These are phyloP conservation scores for Nyleta sp. DNA, from an alignment of 2,888 invertebrate genomes.

Conservation along the genomic window DNA sequence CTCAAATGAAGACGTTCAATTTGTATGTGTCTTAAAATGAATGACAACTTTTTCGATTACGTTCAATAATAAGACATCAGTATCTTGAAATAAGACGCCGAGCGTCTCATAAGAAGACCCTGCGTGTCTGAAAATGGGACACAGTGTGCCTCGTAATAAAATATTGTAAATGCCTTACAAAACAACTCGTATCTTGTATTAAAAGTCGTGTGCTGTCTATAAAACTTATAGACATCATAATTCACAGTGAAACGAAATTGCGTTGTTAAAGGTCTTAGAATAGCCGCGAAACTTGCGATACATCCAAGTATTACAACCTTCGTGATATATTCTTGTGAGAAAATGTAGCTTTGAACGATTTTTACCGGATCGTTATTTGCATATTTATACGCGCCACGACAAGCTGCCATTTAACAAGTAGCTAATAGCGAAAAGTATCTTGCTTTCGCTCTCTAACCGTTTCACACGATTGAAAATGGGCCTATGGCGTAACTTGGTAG, in stretches of 20 bases:
- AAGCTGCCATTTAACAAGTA: conserved; percentile 61
- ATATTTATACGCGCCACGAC: conserved; percentile 52
- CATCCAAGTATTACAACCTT: neutral
- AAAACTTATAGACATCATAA: no score
- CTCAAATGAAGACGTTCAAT: no score
- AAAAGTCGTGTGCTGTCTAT: no score
- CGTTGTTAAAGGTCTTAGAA: conserved; percentile 20
- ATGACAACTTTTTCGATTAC: no score
- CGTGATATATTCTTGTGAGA: conserved; percentile 47
- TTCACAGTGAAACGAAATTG: neutral
- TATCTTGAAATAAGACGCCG: no score
- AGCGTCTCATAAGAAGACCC: no score
- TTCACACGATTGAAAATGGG: conserved; percentile 60
- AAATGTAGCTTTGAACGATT: conserved; percentile 31
- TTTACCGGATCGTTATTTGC: conserved; percentile 24
- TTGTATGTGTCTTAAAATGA: no score
- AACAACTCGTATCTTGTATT: no score
- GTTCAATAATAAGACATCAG: no score
- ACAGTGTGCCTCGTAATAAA: no score
- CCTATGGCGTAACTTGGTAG: conserved; percentile 54
- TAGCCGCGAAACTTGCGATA: neutral
- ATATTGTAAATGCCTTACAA: no score
- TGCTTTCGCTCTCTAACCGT: conserved; percentile 60
- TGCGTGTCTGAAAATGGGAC: no score
- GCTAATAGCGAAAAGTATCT: conserved; percentile 57